Base-by-base conservation (phyloP, 1,140 invertebrate genomes). In the Philopotamus ludificatus region DNA sequence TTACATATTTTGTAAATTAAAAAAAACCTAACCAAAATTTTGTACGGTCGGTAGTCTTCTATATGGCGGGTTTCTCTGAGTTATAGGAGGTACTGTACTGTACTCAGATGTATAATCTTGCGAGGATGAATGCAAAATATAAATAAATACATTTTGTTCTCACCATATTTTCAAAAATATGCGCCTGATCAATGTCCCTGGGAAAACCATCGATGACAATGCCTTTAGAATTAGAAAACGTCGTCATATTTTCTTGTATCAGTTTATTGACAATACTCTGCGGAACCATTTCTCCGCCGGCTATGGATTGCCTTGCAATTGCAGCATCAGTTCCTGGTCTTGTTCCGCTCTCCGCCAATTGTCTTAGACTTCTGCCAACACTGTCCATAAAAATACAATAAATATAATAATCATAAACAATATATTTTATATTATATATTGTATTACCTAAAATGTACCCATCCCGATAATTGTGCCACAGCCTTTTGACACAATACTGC, bases 141-240 rank as follows among this genome's bases (percentile, higher is more conserved):
- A n/a, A n/a, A n/a, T n/a, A n/a, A n/a, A n/a, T n/a, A n/a, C n/a
- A n/a, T n/a, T n/a, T n/a, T n/a, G 10, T 34, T 3, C 53, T 71
- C 42, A 95, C 93, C 84, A 92, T 89, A 42, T 83, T 86, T 76
- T 97, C 89, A 76, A 34, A 95, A 96, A 70, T 87, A 84, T 86
- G 83, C 63, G 92, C 88, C 80, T 97, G 94, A 50, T 87, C 86
- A 68, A 94, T 79, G 72, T 95, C 91, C 51, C 93, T 81, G 0
- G 95, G 94, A 78, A 90, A 97, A 1, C 94, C 94, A 75, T 95
- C 94, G 25, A 97, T 85, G 51, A 97, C 83, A 61, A 95, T 87
- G 10, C 93, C 93, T 16, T 83, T 41, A n/a, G 63, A 57, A 1
- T 39, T 42, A 3, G 72, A 66, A 0, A 75, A 76, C 16, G 51